These are phyloP conservation scores for Chloebia gouldiae DNA, from an alignment of 2,113 vertebrate genomes.

Conservation along the genomic window DNA sequence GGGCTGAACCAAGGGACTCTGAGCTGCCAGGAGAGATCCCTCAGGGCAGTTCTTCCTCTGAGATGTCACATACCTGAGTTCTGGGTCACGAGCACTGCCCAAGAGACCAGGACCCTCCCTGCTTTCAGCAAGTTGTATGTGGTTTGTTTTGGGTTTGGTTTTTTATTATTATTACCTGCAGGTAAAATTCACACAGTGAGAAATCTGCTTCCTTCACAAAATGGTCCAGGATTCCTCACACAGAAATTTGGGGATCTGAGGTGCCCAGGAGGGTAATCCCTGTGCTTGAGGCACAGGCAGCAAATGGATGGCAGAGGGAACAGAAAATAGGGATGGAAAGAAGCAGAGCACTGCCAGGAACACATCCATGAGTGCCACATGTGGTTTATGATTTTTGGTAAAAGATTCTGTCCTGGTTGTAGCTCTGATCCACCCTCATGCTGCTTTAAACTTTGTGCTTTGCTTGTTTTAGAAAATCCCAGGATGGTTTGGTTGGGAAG, in stretches of 20 bases:
- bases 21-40: neutral
- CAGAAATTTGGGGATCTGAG: too few species aligned
- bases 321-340: too few species aligned
- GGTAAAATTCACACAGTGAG: too few species aligned
- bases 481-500: neutral
- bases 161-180: neutral
- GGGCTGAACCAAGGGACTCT: neutral
- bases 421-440: rapidly evolving
- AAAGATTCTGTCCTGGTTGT: neutral
- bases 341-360: too few species aligned
- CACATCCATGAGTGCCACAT: neutral
- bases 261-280: neutral
- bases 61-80: neutral
- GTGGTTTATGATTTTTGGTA: neutral
- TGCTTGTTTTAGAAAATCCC: neutral
- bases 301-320: too few species aligned
- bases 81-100: neutral
- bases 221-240: too few species aligned
- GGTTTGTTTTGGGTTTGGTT: neutral
- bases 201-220: too few species aligned
- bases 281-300: neutral
- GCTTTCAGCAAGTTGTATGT: neutral
- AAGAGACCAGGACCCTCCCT: neutral
- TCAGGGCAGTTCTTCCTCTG: neutral
- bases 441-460: neutral